These are phyloP conservation scores for Phocoena phocoena DNA, from an alignment of 2,113 vertebrate species.

Conservation along the genomic window DNA sequence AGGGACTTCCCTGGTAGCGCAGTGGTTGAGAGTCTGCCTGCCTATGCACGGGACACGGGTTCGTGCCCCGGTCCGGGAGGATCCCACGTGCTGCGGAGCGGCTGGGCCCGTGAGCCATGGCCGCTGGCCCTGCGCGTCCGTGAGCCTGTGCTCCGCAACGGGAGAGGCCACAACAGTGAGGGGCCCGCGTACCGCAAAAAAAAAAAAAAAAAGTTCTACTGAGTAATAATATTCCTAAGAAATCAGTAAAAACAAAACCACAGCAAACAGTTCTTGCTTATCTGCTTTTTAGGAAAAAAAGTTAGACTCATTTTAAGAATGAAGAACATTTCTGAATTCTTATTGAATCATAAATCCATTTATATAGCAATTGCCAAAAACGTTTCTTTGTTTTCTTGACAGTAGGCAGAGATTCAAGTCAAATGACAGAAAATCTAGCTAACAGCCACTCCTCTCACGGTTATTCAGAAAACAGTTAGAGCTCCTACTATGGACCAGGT, in stretches of 20 bases:
- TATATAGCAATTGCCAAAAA: conserved; percentile 6
- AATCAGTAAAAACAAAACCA: neutral
- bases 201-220: neutral
- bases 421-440: neutral
- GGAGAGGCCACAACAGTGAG: too few relatives aligned
- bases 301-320: neutral
- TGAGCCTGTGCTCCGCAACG: too few relatives aligned
- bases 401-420: neutral
- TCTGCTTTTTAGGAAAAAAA: neutral
- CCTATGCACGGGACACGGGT: too few relatives aligned
- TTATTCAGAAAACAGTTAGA: conserved; percentile 3
- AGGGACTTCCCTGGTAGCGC: too few relatives aligned
- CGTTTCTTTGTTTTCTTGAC: neutral
- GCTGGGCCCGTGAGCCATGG: too few relatives aligned
- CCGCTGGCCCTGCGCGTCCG: too few relatives aligned
- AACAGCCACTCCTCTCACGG: neutral
- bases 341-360: neutral
- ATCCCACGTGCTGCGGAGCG: too few relatives aligned
- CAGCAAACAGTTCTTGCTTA: neutral
- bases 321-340: neutral
- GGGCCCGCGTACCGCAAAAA: too few relatives aligned
- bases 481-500: neutral
- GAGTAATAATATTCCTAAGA: neutral
- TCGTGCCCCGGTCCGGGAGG: too few relatives aligned
- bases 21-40: too few relatives aligned